A percentile compares a stretch with the other conserved stretches of the same genome.
Evolutionary conservation across 2,888 invertebrate genomes (phyloP).

Genomic region (Stenotaenia linearis): DNA sequence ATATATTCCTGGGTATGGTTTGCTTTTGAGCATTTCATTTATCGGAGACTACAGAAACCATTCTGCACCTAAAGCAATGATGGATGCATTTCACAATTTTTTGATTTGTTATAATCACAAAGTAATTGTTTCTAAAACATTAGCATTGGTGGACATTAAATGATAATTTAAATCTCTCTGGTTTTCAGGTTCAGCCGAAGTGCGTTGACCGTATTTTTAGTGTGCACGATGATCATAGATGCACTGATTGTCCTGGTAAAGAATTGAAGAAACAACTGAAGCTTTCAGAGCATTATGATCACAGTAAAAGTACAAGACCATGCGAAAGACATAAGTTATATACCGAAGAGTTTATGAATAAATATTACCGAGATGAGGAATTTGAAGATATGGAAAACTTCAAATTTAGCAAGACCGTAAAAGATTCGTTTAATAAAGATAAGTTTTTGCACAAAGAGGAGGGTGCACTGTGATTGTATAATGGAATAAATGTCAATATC

Average conservation of each 20-base stretch:
- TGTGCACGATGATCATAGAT: background rate
- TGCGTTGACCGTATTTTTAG: background rate
- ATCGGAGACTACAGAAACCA: background rate
- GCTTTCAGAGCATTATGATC: background rate
- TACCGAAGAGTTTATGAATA: no score
- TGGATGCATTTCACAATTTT: background rate
- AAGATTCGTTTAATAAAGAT: no score
- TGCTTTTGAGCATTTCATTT: background rate
- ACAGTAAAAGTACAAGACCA: background rate
- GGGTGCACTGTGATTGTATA: no score
- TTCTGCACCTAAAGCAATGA: background rate
- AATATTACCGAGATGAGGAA: no score
- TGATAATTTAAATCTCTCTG: background rate
- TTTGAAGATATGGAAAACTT: no score
- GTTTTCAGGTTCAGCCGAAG: background rate
- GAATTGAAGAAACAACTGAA: background rate
- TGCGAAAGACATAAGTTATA: background rate
- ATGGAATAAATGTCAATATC: no score
- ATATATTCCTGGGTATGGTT: background rate
- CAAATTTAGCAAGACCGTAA: no score
- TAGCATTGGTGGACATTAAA: background rate
- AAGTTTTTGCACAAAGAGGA: no score
- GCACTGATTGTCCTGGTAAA: background rate
- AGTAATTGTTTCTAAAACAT: background rate
- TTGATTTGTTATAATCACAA: background rate